phyloP scores from a whole-genome alignment of 2,113 vertebrate species.

The Myrmecobius fasciatus region DNA sequence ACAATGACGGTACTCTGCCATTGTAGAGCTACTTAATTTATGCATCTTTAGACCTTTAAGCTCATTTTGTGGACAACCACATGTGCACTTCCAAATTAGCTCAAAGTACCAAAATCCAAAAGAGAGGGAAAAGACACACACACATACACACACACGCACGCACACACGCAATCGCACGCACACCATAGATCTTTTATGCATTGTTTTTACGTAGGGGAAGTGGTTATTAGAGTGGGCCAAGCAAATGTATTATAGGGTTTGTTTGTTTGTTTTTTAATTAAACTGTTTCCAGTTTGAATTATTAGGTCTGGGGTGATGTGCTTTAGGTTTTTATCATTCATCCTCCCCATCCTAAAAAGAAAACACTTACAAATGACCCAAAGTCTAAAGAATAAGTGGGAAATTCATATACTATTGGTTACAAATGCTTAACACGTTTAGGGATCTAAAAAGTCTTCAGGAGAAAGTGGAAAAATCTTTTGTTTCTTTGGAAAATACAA shows the following conservation, averaged over 20 bases:
- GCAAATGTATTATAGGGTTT: neutral
- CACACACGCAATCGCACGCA: constrained; percentile 37
- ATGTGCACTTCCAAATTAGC: constrained; percentile 87
- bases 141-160: constrained; percentile 38
- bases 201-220: constrained; percentile 42
- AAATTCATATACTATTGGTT: neutral
- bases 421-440: constrained; percentile 19
- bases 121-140: constrained; percentile 70
- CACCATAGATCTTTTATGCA: constrained; percentile 75
- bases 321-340: neutral
- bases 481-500: constrained; percentile 44
- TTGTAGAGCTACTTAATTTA: constrained; percentile 88
- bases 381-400: neutral
- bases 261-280: constrained; percentile 28
- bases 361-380: neutral
- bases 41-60: constrained; percentile 84
- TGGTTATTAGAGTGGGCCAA: constrained; percentile 18
- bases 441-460: constrained; percentile 9
- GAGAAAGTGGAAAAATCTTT: constrained; percentile 43
- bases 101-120: constrained; percentile 81
- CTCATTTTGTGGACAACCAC: constrained; percentile 85
- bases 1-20: constrained; percentile 85
- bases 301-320: constrained; percentile 45
- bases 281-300: constrained; percentile 32
- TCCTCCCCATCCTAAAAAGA: neutral